Base-by-base conservation (phyloP, 2,888 invertebrate species). In the Cheilosia impressa region DNA sequence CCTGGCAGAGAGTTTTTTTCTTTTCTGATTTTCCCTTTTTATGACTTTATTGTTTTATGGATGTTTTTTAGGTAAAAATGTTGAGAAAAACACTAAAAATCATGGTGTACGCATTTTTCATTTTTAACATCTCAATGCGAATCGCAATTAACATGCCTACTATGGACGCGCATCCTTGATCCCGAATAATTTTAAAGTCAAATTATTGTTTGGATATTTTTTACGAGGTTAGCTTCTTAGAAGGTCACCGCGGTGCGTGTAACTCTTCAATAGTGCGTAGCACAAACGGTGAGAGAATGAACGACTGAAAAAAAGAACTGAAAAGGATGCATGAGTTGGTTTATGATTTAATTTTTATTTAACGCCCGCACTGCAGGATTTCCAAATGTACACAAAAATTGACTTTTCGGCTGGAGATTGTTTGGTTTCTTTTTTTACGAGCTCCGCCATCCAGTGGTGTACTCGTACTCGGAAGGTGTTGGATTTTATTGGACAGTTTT, bases 101-200 rank as follows among this genome's bases (percentile, higher is more conserved):
- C 57, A 31, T 31, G 31, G 31, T 5, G 47, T 60, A 34, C 27
- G 27, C n/a, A n/a, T n/a, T n/a, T n/a, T n/a, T n/a, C 53, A 45
- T 76, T 75, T 84, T 80, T 84, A 84, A 84, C 84, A 85, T 85
- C 85, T 85, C 81, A 85, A 85, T 85, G 81, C 81, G 85, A 85
- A 85, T 85, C 81, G 85, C 81, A 85, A 85, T 85, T 85, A 85
- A 85, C 81, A 66, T 76, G 81, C 85, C 45, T 38, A 17, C 65
- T 66, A 60, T 65, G 52, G 19, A 22, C 31, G 24, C 65, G 62
- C 55, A 85, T 85, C 77, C 85, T 81, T 80, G 81, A 81, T 85
- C 76, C 71, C 52, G 76, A 77, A 77, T 85, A 50, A 85, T 77
- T 76, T 81, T 65, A 52, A 69, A 84, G 75, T 80, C 65, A 69